These are phyloP conservation scores for Eupsilia transversa DNA, from an alignment of 2,888 invertebrate species.

Conservation along the genomic window DNA sequence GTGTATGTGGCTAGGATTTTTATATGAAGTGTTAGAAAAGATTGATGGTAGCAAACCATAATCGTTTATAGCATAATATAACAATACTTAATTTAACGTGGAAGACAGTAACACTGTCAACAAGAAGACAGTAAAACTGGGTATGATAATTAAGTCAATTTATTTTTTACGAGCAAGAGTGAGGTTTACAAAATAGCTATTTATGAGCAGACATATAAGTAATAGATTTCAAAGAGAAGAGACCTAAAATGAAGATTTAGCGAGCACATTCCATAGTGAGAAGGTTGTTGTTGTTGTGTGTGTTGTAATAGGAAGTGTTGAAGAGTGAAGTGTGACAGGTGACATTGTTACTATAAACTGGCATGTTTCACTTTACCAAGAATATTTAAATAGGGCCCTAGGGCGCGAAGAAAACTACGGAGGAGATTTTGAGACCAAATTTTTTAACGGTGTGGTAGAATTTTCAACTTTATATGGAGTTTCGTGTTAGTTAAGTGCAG, in stretches of 20 bases:
- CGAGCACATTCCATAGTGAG: not conserved
- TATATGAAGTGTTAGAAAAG: not conserved
- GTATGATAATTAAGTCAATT: not conserved
- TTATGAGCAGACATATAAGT: not conserved
- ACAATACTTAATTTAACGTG: not conserved
- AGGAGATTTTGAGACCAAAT: too few species aligned
- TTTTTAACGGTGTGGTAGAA: not conserved
- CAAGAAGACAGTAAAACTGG: too few species aligned
- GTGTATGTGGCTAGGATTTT: not conserved
- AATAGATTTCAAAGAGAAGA: not conserved
- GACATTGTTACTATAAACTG: constrained; percentile 1
- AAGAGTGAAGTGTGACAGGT: not conserved
- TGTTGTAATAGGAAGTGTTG: not conserved
- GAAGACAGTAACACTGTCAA: not conserved
- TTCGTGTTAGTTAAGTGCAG: constrained; percentile 13
- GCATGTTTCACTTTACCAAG: not conserved
- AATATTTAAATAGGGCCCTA: not conserved
- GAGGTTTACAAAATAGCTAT: not conserved
- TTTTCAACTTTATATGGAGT: not conserved
- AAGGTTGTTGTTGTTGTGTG: not conserved
- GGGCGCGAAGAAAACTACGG: not conserved
- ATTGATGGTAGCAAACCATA: not conserved
- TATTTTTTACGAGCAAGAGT: not conserved
- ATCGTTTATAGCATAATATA: not conserved
- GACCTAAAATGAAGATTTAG: not conserved